These are phyloP conservation scores for Leptoclinus maculatus DNA, from an alignment of 2,797 vertebrate species.

Conservation along the genomic window DNA sequence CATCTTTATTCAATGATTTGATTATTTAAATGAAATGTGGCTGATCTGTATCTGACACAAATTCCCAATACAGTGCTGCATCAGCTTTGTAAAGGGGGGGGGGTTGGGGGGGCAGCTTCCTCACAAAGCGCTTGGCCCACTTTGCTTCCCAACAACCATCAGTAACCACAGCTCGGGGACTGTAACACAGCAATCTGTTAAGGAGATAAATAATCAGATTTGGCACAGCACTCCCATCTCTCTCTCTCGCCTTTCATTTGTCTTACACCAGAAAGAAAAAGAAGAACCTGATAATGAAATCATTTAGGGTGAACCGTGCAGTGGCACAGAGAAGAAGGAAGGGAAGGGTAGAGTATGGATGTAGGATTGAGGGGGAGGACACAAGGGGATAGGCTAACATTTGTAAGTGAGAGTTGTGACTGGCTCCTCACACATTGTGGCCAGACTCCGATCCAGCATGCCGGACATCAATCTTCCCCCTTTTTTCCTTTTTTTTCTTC, in stretches of 20 bases:
- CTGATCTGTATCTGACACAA: constrained; percentile 81
- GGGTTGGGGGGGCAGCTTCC: constrained; percentile 45
- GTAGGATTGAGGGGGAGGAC: constrained; percentile 64
- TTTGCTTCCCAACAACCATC: constrained; percentile 83
- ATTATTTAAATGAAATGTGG: constrained; percentile 81
- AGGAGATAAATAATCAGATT: constrained; percentile 97
- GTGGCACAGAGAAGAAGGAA: constrained; percentile 80
- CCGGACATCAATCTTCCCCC: constrained; percentile 60
- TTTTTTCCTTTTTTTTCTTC: constrained; percentile 2
- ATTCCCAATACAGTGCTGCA: constrained; percentile 73
- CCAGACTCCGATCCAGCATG: constrained; percentile 81
- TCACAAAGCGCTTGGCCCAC: constrained; percentile 82
- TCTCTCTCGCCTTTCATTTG: constrained; percentile 95
- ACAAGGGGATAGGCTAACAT: constrained; percentile 78
- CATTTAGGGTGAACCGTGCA: constrained; percentile 92
- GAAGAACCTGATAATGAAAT: constrained; percentile 96
- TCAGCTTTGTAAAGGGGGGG: constrained; percentile 54
- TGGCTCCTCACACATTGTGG: constrained; percentile 80
- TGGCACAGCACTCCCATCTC: constrained; percentile 90
- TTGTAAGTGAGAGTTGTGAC: constrained; percentile 84
- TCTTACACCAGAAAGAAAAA: constrained; percentile 88
- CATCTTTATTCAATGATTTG: constrained; percentile 78
- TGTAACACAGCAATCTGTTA: constrained; percentile 93
- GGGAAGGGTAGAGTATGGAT: constrained; percentile 50
- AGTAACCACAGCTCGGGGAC: constrained; percentile 90